Evolutionary conservation across 2,797 vertebrate genomes (phyloP).

Genomic region (Halcyon badia): DNA sequence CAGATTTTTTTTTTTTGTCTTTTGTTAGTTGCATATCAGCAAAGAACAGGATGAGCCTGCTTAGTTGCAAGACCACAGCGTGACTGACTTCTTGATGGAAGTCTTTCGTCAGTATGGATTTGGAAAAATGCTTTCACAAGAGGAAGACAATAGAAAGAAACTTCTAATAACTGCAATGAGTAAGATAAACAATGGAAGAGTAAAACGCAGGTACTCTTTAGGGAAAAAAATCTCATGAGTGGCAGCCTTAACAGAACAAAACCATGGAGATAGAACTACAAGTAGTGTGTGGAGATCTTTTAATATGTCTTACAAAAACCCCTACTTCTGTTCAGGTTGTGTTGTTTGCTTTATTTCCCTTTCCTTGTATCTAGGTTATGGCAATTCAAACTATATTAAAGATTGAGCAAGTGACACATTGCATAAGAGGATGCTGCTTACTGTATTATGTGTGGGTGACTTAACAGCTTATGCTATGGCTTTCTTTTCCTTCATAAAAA

Average conservation of each 20-base stretch:
- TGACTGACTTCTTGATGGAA: not conserved
- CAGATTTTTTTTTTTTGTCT: not conserved
- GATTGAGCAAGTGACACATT: not conserved
- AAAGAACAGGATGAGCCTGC: not conserved
- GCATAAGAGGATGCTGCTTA: not conserved
- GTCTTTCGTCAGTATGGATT: not conserved
- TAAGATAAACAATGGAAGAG: not conserved
- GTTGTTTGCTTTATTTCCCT: not conserved
- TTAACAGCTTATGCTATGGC: not conserved
- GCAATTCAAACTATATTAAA: not conserved
- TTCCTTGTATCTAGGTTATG: not conserved
- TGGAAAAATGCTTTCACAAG: not conserved
- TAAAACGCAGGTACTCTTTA: not conserved
- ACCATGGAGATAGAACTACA: not conserved
- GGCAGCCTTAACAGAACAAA: not conserved
- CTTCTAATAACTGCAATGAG: not conserved
- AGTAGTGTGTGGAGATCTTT: not conserved
- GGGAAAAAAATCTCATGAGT: not conserved
- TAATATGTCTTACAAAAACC: not conserved
- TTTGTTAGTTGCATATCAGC: not conserved
- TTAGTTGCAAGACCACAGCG: not conserved
- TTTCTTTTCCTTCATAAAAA: not conserved
- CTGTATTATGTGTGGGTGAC: not conserved
- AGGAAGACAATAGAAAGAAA: not conserved
- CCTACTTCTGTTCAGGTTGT: not conserved